Evolutionary conservation across 2,797 vertebrate species (phyloP).

Genomic region (Pygocentrus nattereri): DNA sequence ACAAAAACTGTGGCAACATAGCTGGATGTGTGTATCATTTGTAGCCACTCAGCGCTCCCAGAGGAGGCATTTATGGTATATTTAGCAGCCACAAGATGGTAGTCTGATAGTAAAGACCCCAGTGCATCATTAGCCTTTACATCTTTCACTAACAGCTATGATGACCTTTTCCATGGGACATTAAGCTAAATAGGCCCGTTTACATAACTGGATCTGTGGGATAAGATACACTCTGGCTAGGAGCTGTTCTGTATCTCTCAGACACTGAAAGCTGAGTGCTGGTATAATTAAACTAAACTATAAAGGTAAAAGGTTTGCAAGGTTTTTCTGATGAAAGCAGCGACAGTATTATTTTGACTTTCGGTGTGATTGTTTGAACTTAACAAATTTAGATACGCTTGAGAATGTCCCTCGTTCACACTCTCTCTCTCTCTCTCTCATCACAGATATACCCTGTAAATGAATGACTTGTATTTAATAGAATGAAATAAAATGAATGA

Average conservation of each 20-base stretch:
- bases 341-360: no score
- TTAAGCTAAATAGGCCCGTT: constrained; percentile 4
- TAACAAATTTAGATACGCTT: no score
- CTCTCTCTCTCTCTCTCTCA: no score
- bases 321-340: no score
- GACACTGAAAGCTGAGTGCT: background rate
- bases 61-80: constrained; percentile 34
- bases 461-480: no score
- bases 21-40: constrained; percentile 38
- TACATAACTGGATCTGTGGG: constrained; percentile 19
- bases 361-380: no score
- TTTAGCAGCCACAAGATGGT: constrained; percentile 40
- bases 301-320: no score
- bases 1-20: background rate
- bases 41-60: constrained; percentile 29
- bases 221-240: background rate
- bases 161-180: constrained; percentile 18
- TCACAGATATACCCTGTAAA: no score
- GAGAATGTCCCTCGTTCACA: no score
- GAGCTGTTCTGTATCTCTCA: background rate
- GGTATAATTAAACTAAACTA: no score
- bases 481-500: no score
- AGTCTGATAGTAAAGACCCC: constrained; percentile 22
- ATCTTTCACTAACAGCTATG: constrained; percentile 1
- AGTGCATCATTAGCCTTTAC: constrained; percentile 4